These are phyloP conservation scores for Neopipo cinnamomea DNA, from an alignment of 2,113 vertebrate genomes.

Conservation along the genomic window DNA sequence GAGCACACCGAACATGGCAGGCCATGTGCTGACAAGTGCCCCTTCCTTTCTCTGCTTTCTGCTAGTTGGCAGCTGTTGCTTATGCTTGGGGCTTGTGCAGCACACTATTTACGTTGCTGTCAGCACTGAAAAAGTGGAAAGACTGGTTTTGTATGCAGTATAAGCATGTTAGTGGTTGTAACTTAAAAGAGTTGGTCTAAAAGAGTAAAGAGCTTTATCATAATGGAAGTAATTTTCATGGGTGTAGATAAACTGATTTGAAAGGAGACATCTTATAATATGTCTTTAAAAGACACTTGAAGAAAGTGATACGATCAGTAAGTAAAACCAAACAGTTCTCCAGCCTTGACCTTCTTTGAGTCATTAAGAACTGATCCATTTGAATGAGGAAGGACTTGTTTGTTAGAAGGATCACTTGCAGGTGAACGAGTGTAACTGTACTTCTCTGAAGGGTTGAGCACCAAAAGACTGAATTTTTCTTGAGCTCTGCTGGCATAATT, in stretches of 20 bases:
- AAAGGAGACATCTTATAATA: not conserved
- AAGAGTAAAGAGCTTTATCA: not conserved
- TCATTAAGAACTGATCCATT: not conserved
- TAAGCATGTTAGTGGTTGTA: not conserved
- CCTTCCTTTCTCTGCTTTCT: not conserved
- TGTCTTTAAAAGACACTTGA: not conserved
- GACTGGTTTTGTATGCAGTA: not conserved
- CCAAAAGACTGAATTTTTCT: not conserved
- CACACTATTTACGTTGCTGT: accelerated
- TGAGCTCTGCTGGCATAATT: not conserved
- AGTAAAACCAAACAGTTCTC: not conserved
- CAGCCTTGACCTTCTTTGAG: not conserved
- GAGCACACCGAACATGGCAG: not conserved
- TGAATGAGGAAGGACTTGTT: not conserved
- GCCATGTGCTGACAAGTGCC: not conserved
- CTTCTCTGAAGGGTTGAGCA: not conserved
- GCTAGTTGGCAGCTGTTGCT: not conserved
- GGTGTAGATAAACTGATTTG: not conserved
- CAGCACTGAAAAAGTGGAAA: not conserved
- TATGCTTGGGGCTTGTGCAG: not conserved
- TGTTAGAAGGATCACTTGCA: not conserved
- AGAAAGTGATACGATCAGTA: not conserved
- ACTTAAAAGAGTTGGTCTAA: not conserved
- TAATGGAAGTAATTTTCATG: not conserved
- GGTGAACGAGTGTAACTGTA: not conserved